Evolutionary conservation across 2,797 vertebrate genomes (phyloP), one percentile per base, ranked within the genome.

Genomic region (Dipus sagitta): DNA sequence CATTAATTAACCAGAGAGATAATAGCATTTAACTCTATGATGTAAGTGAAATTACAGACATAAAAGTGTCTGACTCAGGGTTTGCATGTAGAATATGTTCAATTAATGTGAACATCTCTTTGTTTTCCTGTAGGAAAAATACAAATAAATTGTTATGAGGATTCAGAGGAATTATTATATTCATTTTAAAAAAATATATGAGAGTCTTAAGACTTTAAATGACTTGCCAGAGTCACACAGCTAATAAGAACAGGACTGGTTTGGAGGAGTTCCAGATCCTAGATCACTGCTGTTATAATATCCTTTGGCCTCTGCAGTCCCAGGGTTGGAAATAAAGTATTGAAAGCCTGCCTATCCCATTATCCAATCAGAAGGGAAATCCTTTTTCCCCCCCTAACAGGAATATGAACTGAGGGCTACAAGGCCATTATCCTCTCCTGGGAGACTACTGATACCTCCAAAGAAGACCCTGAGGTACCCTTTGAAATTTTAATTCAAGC

Each of bases 401-500:
- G 67, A 12, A 72, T 11, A 67, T 68, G 60, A 78, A 67, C 7
- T 0, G 1, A 89, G 26, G 47, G 87, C 60, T 67, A 21, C 15
- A 94, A 92, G 78, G 32, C 28, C n/a, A 72, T 94, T 70, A 92
- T 38, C 82, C n/a, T 47, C 71, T 93, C 28, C 32, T 71, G 38
- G 2, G 80, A 93, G 65, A n/a, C 62, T 1, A 72, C 0, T 72
- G 12, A 78, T 86, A 28, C 32, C 52, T 86, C 77, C 58, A 91
- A 91, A 87, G 78, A 38, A 83, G 81, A 84, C 58, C 79, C 32
- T 80, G 95, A 93, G 89, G 67, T 94, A 95, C 85, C 62, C 12
- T 72, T 80, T 65, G 42, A 93, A 96, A 95, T 94, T 95, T 97
- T 91, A 95, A 96, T 86, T 93, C 85, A 95, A 84, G 85, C 72